Base-by-base conservation (phyloP, 2,888 invertebrate species). In the Pantelozetes paolii region DNA sequence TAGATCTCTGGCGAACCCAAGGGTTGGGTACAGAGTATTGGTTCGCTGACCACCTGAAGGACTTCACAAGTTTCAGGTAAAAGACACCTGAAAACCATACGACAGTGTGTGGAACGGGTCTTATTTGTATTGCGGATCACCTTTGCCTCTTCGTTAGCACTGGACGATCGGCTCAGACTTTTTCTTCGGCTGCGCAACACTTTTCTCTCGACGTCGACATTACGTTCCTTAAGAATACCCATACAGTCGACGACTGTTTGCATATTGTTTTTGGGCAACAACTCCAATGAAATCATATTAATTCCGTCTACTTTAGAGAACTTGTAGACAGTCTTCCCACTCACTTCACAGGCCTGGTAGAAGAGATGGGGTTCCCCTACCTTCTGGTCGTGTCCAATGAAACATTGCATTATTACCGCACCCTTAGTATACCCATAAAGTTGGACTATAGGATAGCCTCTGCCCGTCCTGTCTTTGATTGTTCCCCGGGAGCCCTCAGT, bases 401-500 rank as follows among this genome's bases (percentile, higher is more conserved):
- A 96, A 81, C 91, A 91, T 85, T 96, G 94, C 78, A 97, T 84
- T 18, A 89, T 88, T 1, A 94, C 88, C 30, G 92, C 89, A 15
- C 28, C 8, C 82, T 93, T 91, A 80, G 89, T 89, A 81, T 93
- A 93, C 74, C 95, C 95, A 75, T 87, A 85, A 78, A 97, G 84
- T 86, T 86, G 91, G 40, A 96, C 92, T 79, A 92, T 87, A 1
- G 95, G 95, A 83, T 94, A 94, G 0, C 94, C 91, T 81, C 93
- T 91, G 76, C 94, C 94, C 45, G 90, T 90, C 78, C 91, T 88
- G 83, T 96, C 95, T 84, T 96, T 96, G 75, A 96, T 94, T 54
- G 96, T 94, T 0, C 96, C 96, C 74, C 96, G 87, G 80, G 94
- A 94, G 71, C 95, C 96, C 83, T 96, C 96, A 26, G 95, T 96